Base-by-base conservation (phyloP, 2,888 invertebrate species). In the Lamellibrachia columna region DNA sequence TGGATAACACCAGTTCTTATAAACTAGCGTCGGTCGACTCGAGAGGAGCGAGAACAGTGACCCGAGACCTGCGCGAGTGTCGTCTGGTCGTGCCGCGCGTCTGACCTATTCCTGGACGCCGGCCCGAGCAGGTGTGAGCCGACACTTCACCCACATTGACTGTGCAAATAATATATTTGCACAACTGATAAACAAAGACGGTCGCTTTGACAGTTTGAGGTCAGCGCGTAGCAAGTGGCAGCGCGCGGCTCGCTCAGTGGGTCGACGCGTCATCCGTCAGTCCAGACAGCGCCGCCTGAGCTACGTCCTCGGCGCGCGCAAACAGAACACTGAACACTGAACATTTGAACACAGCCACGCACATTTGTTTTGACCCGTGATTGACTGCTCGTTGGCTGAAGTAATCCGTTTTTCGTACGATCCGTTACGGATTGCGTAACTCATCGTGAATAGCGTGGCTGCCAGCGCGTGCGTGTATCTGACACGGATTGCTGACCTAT, bases 151-250 rank as follows among this genome's bases (percentile, higher is more conserved):
- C 75, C 15, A 15, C 15, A 22, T 75, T n/a, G 75, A 75, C 75
- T 75, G 75, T 75, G 75, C 75, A 75, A 75, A 75, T 75, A 75
- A 75, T 75, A 75, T 75, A 75, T 75, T 75, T 75, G 75, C 75
- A 75, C 75, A 75, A 75, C 75, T 75, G 75, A 75, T 75, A 75
- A 75, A 75, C 75, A 75, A 75, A 75, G 75, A n/a, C 75, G 22
- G 75, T 75, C 75, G 75, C 22, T 22, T 15, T 75, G 75, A 75
- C 75, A 75, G 75, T 75, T 75, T 75, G 75, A 75, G 75, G 75
- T 75, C 75, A 75, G 75, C 75, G 75, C 22, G 4, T 75, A 15
- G 75, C 15, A n/a, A 75, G 75, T 22, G 75, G 75, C 75, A 75
- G 3, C 2, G 22, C 75, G 75, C 75, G 75, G 15, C 75, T 75